Percentiles rank a stretch among this genome's conserved stretches.
phyloP scores from a whole-genome alignment of 2,888 invertebrate species.

The Limnephilus marmoratus region DNA sequence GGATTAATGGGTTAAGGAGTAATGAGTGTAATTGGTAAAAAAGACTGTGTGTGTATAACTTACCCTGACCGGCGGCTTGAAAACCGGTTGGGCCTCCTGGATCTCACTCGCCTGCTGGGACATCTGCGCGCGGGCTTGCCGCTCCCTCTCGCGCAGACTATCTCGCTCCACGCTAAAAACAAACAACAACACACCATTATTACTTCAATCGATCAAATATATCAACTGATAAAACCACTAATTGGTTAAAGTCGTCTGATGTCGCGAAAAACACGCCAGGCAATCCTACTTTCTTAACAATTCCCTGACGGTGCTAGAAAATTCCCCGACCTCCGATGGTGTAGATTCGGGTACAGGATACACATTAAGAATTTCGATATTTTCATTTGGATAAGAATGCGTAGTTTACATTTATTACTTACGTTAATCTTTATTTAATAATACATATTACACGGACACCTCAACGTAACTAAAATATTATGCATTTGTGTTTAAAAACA shows the following conservation, averaged over 20 bases:
- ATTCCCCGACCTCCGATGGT: too few species aligned
- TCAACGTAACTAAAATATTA: too few species aligned
- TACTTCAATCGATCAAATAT: background rate
- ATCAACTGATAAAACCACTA: background rate
- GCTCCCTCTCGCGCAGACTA: constrained; percentile 81
- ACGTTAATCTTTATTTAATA: too few species aligned
- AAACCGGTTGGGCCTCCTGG: constrained; percentile 74
- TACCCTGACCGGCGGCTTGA: constrained; percentile 77
- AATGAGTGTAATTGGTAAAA: background rate
- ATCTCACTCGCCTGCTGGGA: constrained; percentile 78
- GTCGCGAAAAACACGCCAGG: background rate
- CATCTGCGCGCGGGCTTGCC: constrained; percentile 82
- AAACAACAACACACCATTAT: background rate
- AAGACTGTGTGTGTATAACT: constrained; percentile 68
- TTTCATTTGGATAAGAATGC: too few species aligned
- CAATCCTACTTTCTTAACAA: background rate
- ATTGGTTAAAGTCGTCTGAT: background rate
- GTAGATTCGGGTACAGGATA: too few species aligned
- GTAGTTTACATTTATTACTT: too few species aligned
- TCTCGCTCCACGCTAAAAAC: constrained; percentile 74
- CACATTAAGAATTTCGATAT: too few species aligned
- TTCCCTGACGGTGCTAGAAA: too few species aligned
- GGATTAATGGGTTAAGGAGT: too few species aligned
- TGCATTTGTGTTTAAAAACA: too few species aligned
- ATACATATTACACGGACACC: too few species aligned